These are phyloP conservation scores for Manis pentadactyla DNA, from an alignment of 2,797 vertebrate species.

Conservation along the genomic window DNA sequence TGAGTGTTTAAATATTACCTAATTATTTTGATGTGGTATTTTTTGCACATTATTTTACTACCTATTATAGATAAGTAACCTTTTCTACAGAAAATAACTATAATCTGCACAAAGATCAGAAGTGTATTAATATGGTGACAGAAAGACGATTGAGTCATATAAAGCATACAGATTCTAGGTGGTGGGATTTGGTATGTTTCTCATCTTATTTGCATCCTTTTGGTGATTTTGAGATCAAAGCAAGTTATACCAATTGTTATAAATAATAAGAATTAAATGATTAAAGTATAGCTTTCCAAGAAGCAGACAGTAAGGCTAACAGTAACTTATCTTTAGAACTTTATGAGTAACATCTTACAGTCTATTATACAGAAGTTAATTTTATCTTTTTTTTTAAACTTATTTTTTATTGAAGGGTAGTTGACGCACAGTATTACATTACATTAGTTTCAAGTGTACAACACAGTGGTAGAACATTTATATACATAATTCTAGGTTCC, in stretches of 20 bases:
- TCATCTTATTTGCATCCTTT: neutral
- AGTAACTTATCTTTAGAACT: neutral
- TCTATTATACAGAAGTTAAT: neutral
- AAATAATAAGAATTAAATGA: neutral
- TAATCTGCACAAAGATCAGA: neutral
- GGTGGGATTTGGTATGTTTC: neutral
- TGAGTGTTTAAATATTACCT: neutral
- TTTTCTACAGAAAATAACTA: neutral
- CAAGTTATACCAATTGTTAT: neutral
- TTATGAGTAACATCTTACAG: neutral
- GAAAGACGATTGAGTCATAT: neutral
- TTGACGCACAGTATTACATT: no score
- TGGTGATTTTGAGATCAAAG: neutral
- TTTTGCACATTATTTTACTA: neutral
- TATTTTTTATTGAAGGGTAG: no score
- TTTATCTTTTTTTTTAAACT: no score
- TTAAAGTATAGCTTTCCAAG: neutral
- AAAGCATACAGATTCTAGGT: neutral
- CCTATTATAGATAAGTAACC: neutral
- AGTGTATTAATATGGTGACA: neutral
- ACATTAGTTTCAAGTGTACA: no score
- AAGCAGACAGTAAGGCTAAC: neutral
- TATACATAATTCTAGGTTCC: no score
- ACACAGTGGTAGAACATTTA: no score
- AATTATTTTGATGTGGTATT: neutral